A percentile compares a stretch with the other conserved stretches of the same genome.
Evolutionary conservation across 2,888 invertebrate species (phyloP).

Genomic region (Pandemis cinnamomeana): DNA sequence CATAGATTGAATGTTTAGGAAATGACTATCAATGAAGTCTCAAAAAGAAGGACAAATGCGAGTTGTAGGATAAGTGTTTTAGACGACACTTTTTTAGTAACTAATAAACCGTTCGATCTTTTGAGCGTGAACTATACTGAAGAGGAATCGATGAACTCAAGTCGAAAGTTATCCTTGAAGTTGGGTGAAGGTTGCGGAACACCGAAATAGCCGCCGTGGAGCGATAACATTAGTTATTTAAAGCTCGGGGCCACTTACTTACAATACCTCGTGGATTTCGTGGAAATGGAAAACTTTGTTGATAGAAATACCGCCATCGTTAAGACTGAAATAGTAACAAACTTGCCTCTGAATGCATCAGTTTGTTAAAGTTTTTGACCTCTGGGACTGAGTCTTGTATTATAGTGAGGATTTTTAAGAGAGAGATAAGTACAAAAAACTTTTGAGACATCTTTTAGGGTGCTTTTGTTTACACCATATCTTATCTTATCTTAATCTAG

Average conservation of each 20-base stretch:
- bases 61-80: background rate
- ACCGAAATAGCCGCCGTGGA: conserved; percentile 25
- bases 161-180: conserved; percentile 21
- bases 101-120: background rate
- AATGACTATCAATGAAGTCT: too few species aligned
- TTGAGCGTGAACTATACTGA: background rate
- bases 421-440: background rate
- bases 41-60: background rate
- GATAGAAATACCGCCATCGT: conserved; percentile 5
- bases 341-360: background rate
- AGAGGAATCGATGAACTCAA: conserved; percentile 6
- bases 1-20: too few species aligned
- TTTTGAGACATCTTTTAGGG: too few species aligned
- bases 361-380: background rate
- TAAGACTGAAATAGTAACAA: background rate
- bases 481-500: too few species aligned
- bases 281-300: conserved; percentile 31
- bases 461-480: background rate
- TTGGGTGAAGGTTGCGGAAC: conserved; percentile 17
- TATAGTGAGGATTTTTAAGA: too few species aligned
- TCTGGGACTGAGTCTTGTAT: too few species aligned
- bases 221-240: conserved; percentile 39
- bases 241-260: conserved; percentile 25
- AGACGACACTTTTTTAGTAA: background rate
- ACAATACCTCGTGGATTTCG: conserved; percentile 6